Conservation (phyloP, 2,113 vertebrate genomes). For the Mystacornis crossleyi region DNA sequence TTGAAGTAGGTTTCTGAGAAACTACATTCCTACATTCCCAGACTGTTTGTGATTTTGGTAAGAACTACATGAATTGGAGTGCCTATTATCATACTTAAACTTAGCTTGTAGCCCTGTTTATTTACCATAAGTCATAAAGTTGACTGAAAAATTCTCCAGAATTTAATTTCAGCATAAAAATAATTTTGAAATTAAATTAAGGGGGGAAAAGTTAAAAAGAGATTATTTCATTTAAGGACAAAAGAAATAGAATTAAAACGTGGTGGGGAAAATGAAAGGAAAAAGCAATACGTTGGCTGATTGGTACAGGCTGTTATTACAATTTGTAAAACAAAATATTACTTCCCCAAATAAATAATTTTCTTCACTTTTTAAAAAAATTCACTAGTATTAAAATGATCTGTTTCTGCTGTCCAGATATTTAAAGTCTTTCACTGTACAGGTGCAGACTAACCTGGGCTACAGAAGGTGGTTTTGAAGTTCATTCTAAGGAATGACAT, state of each 20-base stretch:
- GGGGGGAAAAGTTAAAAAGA: accelerated
- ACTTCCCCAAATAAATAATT: background rate
- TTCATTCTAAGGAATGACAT: background rate
- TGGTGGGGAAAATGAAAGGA: accelerated
- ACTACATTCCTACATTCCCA: background rate
- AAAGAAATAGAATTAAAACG: background rate
- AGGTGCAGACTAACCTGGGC: background rate
- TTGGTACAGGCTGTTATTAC: background rate
- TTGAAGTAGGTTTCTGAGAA: background rate
- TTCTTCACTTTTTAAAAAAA: background rate
- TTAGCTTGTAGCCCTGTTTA: background rate
- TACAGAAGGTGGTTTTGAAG: background rate
- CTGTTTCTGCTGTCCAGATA: background rate
- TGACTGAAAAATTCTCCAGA: background rate
- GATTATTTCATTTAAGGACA: background rate
- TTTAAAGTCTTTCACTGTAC: background rate
- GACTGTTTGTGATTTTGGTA: background rate
- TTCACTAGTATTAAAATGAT: background rate
- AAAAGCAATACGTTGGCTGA: background rate
- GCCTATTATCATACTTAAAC: background rate
- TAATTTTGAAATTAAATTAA: background rate
- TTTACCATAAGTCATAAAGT: background rate
- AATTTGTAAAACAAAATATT: background rate
- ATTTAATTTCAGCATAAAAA: background rate
- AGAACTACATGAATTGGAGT: background rate